A percentile compares a stretch with the other conserved stretches of the same genome.
Evolutionary conservation across 2,888 invertebrate species (phyloP).

Genomic region (Drosophila multiciliata): DNA sequence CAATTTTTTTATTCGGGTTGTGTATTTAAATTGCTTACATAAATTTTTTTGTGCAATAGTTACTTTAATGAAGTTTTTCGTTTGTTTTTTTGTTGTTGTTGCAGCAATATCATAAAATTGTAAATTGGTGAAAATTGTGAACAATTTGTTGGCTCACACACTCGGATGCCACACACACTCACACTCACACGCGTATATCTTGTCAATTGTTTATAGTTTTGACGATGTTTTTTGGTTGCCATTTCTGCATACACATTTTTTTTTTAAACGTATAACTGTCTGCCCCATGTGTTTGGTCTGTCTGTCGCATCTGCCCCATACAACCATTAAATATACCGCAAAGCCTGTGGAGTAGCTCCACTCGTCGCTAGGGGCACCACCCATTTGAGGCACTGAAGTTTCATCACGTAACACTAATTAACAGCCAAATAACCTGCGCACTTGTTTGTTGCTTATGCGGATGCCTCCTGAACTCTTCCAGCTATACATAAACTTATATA

Average conservation of each 20-base stretch:
- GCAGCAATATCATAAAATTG: slow-evolving; percentile 67
- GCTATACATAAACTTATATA: slow-evolving; percentile 27
- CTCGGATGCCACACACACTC: slow-evolving; percentile 28
- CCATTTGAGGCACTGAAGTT: slow-evolving; percentile 60
- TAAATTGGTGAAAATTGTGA: slow-evolving; percentile 76
- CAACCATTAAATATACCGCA: slow-evolving; percentile 53
- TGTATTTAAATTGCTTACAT: slow-evolving; percentile 78
- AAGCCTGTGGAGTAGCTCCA: slow-evolving; percentile 19
- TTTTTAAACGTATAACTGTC: slow-evolving; percentile 21
- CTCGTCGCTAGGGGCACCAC: slow-evolving; percentile 55
- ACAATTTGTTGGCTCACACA: slow-evolving; percentile 63
- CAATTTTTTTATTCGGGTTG: slow-evolving; percentile 29
- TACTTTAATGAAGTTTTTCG: slow-evolving; percentile 73
- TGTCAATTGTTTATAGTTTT: slow-evolving; percentile 57
- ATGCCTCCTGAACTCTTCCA: slow-evolving; percentile 47
- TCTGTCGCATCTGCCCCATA: slow-evolving; percentile 18
- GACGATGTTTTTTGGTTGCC: slow-evolving; percentile 25
- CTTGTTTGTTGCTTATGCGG: slow-evolving; percentile 62
- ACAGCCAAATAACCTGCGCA: slow-evolving; percentile 74
- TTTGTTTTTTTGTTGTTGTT: slow-evolving; percentile 21
- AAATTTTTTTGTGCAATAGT: slow-evolving; percentile 73
- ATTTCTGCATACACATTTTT: slow-evolving; percentile 1
- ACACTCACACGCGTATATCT: slow-evolving; percentile 18
- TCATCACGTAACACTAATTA: slow-evolving; percentile 79
- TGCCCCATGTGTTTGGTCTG: slow-evolving; percentile 19